phyloP scores from a whole-genome alignment of 2,113 vertebrate genomes.

The Mirounga angustirostris region DNA sequence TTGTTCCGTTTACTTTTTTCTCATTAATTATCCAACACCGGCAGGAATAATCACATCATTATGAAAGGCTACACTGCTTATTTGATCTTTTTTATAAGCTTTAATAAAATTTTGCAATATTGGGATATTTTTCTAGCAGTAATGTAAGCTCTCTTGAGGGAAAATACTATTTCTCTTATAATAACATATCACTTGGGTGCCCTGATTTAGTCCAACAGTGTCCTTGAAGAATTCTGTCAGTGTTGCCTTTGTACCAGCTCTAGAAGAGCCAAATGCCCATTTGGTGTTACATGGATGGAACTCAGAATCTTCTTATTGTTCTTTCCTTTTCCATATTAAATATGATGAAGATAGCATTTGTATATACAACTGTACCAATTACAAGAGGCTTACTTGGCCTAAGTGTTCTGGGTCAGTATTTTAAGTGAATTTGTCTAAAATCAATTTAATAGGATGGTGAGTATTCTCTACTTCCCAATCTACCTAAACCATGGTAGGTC shows the following conservation, averaged over 20 bases:
- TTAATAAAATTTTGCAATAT: constrained; percentile 16
- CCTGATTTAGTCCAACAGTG: neutral
- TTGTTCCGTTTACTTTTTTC: constrained; percentile 51
- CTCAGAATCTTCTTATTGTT: neutral
- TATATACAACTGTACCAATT: neutral
- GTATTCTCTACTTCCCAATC: neutral
- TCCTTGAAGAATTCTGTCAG: neutral
- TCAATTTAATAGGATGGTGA: neutral
- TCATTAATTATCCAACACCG: constrained; percentile 58
- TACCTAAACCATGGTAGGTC: neutral
- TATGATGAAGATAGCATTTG: neutral
- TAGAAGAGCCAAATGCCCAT: neutral
- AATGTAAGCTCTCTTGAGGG: neutral
- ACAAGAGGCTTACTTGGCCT: neutral
- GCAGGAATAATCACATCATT: constrained; percentile 41
- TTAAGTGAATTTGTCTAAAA: neutral
- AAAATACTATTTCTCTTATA: constrained; percentile 28
- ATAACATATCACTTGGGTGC: neutral
- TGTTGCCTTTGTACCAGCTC: neutral
- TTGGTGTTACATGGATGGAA: neutral
- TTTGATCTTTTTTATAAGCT: constrained; percentile 45
- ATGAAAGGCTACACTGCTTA: constrained; percentile 14
- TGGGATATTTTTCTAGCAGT: constrained; percentile 39
- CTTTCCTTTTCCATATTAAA: neutral
- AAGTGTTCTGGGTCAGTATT: neutral